A percentile compares a stretch with the other conserved stretches of the same genome.
Evolutionary conservation across 2,113 vertebrate species (phyloP).

Genomic region (Turnix velox): DNA sequence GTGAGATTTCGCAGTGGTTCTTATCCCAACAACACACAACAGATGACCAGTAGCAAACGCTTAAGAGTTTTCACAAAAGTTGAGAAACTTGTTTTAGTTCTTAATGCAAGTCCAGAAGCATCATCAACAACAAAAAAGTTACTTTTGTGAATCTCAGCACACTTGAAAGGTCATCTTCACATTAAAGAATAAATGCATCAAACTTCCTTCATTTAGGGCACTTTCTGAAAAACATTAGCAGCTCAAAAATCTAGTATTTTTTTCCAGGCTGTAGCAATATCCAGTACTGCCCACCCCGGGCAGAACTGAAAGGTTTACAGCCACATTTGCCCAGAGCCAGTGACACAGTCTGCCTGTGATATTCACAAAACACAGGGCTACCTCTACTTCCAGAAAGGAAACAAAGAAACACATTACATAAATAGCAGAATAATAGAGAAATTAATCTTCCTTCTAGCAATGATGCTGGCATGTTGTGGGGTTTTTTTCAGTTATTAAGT

Average conservation of each 20-base stretch:
- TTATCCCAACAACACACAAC: background rate
- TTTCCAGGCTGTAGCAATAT: background rate
- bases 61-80: background rate
- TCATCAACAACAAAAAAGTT: background rate
- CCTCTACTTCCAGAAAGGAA: background rate
- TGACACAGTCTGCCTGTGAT: background rate
- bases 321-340: background rate
- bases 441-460: background rate
- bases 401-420: background rate
- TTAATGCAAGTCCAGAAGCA: background rate
- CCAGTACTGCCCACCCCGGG: background rate
- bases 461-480: background rate
- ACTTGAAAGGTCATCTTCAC: background rate
- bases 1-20: background rate
- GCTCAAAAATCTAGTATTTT: background rate
- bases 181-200: background rate
- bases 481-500: background rate
- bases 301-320: background rate
- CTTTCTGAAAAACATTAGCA: background rate
- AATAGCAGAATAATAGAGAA: background rate
- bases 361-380: background rate
- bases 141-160: background rate
- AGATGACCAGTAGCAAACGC: background rate
- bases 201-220: background rate
- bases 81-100: background rate